Conservation (phyloP, 2,113 vertebrate species). For the Andinoacara biseriatus region DNA sequence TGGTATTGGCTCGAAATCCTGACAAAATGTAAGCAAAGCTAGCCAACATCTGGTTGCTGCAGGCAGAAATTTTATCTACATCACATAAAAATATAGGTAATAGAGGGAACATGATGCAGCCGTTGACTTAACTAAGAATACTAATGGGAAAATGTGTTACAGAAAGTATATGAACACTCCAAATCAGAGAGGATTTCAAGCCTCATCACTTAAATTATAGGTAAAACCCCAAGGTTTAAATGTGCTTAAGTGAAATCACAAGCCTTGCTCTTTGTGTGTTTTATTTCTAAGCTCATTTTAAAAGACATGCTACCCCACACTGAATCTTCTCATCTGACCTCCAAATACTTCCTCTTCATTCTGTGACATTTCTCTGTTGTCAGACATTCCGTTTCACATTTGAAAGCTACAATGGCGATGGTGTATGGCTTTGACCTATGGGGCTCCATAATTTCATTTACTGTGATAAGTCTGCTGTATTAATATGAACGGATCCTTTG, state of each 20-base stretch:
- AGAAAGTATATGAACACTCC: not conserved
- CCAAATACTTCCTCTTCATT: not conserved
- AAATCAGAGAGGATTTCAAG: not conserved
- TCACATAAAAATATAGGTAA: no score
- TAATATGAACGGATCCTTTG: not conserved
- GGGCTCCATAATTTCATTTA: not conserved
- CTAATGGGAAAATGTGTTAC: not conserved
- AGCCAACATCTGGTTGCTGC: not conserved
- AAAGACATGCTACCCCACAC: slow-evolving; percentile 1
- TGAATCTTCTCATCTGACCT: not conserved
- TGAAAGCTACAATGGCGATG: not conserved
- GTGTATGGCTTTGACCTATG: not conserved
- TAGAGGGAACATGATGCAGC: not conserved
- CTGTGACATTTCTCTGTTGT: not conserved
- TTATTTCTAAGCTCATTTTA: not conserved
- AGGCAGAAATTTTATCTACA: no score
- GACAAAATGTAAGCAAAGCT: not conserved
- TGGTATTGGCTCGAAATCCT: not conserved
- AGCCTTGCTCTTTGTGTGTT: not conserved
- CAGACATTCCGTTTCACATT: not conserved
- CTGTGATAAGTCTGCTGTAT: not conserved
- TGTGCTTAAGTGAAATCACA: not conserved
- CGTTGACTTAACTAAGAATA: not conserved
- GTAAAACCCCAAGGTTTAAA: not conserved
- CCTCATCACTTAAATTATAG: not conserved